Evolutionary conservation across 1,140 invertebrate genomes (phyloP).

Genomic region (Grapholita molesta): DNA sequence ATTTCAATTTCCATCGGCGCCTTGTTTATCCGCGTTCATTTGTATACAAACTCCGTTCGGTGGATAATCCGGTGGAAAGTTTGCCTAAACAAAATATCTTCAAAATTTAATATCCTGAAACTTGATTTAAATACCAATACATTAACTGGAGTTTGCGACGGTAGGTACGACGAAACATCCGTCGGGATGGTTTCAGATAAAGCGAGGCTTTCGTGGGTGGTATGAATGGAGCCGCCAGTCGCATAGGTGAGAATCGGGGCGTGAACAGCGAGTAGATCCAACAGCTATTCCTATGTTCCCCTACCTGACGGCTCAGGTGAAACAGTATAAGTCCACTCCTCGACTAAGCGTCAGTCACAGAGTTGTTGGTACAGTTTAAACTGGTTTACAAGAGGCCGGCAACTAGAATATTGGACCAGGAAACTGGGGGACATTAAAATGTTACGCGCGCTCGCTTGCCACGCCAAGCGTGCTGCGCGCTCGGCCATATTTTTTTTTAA

Average conservation of each 20-base stretch:
- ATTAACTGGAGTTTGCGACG: not conserved
- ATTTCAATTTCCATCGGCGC: not conserved
- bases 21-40: not conserved
- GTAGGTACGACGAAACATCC: not conserved
- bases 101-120: not conserved
- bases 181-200: slow-evolving; percentile 46
- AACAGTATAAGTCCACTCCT: too few relatives aligned
- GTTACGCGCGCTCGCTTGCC: slow-evolving; percentile 54
- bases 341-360: not conserved
- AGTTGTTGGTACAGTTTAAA: not conserved
- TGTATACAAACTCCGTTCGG: not conserved
- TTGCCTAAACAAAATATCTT: slow-evolving; percentile 1
- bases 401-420: not conserved
- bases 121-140: not conserved
- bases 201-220: slow-evolving; percentile 42
- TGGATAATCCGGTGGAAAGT: not conserved
- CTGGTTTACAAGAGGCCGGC: not conserved
- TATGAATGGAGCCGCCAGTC: slow-evolving; percentile 57
- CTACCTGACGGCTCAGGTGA: too few relatives aligned
- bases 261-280: slow-evolving; percentile 34
- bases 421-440: slow-evolving; percentile 60
- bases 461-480: slow-evolving; percentile 47
- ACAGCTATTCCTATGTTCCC: not conserved
- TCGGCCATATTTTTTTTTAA: slow-evolving; percentile 57
- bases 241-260: slow-evolving; percentile 45